Percentiles rank a stretch among this genome's conserved stretches.
phyloP scores from a whole-genome alignment of 2,113 vertebrate genomes.

The Pituophis catenifer region DNA sequence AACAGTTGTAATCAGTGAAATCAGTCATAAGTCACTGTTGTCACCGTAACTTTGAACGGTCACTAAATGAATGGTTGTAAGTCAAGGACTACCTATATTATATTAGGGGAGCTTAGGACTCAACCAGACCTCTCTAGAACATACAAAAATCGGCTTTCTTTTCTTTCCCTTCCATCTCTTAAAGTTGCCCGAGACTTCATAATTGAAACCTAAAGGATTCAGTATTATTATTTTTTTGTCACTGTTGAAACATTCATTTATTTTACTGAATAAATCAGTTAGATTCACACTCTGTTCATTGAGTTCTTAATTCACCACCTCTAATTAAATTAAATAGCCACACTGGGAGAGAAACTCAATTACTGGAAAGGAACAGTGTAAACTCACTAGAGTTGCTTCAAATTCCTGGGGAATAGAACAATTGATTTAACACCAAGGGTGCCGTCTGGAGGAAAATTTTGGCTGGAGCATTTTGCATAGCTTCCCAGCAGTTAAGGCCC shows the following conservation, averaged over 20 bases:
- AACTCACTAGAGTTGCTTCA: slow-evolving; percentile 18
- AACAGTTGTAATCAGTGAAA: background rate
- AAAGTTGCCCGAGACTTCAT: background rate
- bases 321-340: slow-evolving; percentile 36
- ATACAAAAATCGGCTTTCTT: background rate
- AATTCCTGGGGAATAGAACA: slow-evolving; percentile 2
- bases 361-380: slow-evolving; percentile 23
- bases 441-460: background rate
- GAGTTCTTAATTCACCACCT: slow-evolving; percentile 29
- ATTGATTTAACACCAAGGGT: background rate
- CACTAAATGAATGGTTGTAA: background rate
- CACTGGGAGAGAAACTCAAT: slow-evolving; percentile 24
- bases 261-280: slow-evolving; percentile 23
- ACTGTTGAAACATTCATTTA: slow-evolving; percentile 20
- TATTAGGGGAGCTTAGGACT: background rate
- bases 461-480: background rate
- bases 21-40: background rate
- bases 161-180: background rate
- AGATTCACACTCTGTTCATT: slow-evolving; percentile 16
- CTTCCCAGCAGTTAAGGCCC: background rate
- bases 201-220: background rate
- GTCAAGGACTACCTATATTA: background rate
- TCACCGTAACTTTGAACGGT: background rate
- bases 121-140: background rate
- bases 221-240: background rate